Conservation (phyloP, 2,113 vertebrate species). For the Nothoprocta pentlandii region DNA sequence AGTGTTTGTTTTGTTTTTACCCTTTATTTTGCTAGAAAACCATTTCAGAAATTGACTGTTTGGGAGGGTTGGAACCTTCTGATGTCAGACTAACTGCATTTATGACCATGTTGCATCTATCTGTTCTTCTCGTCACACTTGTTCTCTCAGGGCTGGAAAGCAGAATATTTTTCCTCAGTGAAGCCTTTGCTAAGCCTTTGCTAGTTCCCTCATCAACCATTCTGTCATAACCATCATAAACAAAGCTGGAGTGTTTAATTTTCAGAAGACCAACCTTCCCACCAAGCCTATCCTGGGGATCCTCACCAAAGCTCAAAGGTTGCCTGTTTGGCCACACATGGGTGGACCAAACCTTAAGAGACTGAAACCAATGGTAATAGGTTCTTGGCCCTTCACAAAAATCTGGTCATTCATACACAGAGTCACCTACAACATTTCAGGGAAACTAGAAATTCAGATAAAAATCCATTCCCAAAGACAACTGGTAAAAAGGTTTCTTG, state of each 20-base stretch:
- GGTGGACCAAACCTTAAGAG: background rate
- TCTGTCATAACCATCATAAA: background rate
- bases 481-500: background rate
- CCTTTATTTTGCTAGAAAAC: background rate
- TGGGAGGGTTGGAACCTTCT: background rate
- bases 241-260: background rate
- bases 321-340: background rate
- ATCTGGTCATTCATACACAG: background rate
- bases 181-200: background rate
- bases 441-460: background rate
- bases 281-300: background rate
- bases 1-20: background rate
- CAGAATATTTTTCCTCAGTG: background rate
- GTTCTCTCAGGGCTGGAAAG: background rate
- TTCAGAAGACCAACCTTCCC: background rate
- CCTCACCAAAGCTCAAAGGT: background rate
- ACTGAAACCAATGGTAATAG: background rate
- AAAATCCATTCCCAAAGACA: background rate
- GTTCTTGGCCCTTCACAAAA: background rate
- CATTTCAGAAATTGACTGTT: background rate
- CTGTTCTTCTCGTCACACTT: background rate
- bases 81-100: background rate
- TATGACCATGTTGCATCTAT: background rate
- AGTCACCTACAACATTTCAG: background rate
- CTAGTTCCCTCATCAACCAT: background rate